phyloP scores from a whole-genome alignment of 2,888 invertebrate genomes.

The Agrotis clavis region DNA sequence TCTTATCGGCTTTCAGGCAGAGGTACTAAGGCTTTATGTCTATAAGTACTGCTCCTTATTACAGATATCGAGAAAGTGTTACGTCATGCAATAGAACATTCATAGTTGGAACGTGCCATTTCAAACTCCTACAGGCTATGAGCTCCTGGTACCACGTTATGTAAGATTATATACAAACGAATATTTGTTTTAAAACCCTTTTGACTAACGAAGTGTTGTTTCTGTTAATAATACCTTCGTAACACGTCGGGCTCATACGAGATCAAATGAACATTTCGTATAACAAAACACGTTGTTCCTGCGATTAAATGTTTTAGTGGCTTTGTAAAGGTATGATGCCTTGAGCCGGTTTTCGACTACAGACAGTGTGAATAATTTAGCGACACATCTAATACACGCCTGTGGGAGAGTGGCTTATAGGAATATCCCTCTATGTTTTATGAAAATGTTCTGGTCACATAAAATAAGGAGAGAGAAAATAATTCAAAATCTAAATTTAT shows the following conservation, averaged over 20 bases:
- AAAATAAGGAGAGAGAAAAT: too few species aligned
- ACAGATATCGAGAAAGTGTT: conserved; percentile 34
- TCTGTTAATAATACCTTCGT: conserved; percentile 18
- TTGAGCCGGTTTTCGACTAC: conserved; percentile 31
- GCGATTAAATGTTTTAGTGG: conserved; percentile 23
- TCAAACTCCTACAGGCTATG: neutral
- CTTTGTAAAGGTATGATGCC: conserved; percentile 26
- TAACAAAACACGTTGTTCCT: conserved; percentile 23
- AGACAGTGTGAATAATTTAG: conserved; percentile 51
- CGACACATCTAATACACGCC: conserved; percentile 20
- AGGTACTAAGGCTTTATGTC: conserved; percentile 24
- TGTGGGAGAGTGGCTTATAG: conserved; percentile 23
- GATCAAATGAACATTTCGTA: conserved; percentile 24
- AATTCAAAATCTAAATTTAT: too few species aligned
- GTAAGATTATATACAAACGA: conserved; percentile 16
- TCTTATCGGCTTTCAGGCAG: conserved; percentile 44
- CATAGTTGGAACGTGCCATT: conserved; percentile 12
- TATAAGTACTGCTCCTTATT: conserved; percentile 33
- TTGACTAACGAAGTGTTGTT: conserved; percentile 20
- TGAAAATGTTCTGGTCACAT: too few species aligned
- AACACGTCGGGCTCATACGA: conserved; percentile 8
- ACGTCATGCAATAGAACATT: conserved; percentile 29
- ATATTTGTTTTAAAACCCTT: conserved; percentile 32
- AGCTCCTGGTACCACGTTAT: conserved; percentile 15
- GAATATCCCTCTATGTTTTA: conserved; percentile 1